A percentile compares a stretch with the other conserved stretches of the same genome.
phyloP scores from a whole-genome alignment of 2,797 vertebrate genomes.

The Urophycis tenuis region DNA sequence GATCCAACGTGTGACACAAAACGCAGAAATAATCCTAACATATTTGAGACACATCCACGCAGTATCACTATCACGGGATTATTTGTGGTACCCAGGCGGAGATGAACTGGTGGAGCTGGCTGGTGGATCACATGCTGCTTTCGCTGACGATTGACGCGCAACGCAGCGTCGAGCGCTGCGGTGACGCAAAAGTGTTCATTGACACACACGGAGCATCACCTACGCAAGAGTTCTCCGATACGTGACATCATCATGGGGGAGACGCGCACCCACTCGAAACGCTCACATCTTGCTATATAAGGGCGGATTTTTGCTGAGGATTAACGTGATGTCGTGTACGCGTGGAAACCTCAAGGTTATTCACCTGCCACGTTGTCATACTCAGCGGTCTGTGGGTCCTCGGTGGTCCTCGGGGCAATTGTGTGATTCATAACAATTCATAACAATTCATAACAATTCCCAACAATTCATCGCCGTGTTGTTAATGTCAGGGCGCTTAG shows the following conservation, averaged over 20 bases:
- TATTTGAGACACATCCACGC: constrained; percentile 27
- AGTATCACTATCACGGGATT: constrained; percentile 19
- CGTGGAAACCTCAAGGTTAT: not conserved
- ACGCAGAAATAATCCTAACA: constrained; percentile 1
- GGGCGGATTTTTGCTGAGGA: not conserved
- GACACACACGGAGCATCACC: constrained; percentile 13
- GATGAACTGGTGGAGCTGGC: constrained; percentile 25
- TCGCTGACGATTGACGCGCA: constrained; percentile 39
- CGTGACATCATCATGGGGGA: not conserved
- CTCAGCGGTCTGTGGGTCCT: not conserved
- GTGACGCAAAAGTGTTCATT: constrained; percentile 23
- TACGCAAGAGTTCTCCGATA: not conserved
- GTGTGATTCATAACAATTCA: not conserved
- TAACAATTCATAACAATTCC: not conserved
- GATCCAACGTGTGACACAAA: constrained; percentile 12
- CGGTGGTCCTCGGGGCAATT: not conserved
- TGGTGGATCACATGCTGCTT: constrained; percentile 56
- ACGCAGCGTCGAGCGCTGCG: constrained; percentile 45
- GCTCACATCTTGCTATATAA: not conserved
- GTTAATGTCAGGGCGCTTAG: not conserved
- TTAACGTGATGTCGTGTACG: not conserved
- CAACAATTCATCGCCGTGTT: not conserved
- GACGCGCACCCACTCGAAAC: not conserved
- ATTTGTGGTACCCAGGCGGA: constrained; percentile 33
- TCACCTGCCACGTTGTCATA: not conserved